Percentiles rank a stretch among this genome's conserved stretches.
Conservation (phyloP, 2,797 vertebrate species). For the Micromesistius poutassou region DNA sequence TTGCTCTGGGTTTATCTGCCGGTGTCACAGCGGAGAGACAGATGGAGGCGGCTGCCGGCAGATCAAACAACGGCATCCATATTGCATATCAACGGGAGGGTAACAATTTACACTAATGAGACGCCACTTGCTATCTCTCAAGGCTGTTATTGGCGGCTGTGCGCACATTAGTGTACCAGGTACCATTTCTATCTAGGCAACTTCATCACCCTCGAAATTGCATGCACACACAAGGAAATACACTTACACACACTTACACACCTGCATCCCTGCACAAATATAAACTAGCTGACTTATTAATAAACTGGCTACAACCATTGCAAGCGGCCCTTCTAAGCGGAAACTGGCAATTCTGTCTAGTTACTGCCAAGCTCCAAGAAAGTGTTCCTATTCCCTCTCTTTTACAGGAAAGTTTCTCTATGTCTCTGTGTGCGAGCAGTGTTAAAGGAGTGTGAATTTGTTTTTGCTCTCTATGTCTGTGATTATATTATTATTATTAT, state of each 20-base stretch:
- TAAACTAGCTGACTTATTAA: neutral
- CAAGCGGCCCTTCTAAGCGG: neutral
- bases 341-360: neutral
- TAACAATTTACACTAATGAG: slow-evolving; percentile 13
- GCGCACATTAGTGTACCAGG: neutral
- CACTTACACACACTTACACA: neutral
- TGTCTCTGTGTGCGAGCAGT: neutral
- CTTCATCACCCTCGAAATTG: neutral
- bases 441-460: neutral
- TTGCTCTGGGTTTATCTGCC: slow-evolving; percentile 11
- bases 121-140: slow-evolving; percentile 6
- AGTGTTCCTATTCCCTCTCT: no score
- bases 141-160: neutral
- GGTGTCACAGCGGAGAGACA: slow-evolving; percentile 13
- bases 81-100: slow-evolving; percentile 6
- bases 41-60: slow-evolving; percentile 26
- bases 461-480: neutral
- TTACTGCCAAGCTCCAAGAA: neutral
- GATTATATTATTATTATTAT: neutral
- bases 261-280: neutral
- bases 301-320: neutral
- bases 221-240: neutral
- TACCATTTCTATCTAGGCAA: neutral
- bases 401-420: neutral
- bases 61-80: slow-evolving; percentile 27